Conservation (phyloP, 1,140 invertebrate species). For the Brachionus manjavacas region DNA sequence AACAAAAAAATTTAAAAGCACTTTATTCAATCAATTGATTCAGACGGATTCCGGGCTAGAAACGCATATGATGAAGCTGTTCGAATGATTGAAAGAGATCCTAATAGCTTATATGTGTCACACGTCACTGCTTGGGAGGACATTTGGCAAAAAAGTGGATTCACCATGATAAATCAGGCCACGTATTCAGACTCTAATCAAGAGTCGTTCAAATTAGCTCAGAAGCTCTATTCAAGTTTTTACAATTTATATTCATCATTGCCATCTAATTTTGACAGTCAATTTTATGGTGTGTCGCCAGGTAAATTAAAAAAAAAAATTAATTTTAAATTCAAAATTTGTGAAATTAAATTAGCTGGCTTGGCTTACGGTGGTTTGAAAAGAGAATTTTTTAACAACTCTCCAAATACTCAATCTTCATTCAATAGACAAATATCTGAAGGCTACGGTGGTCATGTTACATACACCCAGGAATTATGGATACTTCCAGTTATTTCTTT, state of each 20-base stretch:
- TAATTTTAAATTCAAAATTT: neutral
- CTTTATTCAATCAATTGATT: constrained; percentile 39
- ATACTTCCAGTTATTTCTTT: constrained; percentile 29
- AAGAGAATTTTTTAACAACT: constrained; percentile 22
- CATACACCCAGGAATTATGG: constrained; percentile 29
- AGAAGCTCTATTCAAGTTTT: constrained; percentile 21
- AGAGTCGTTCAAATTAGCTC: constrained; percentile 26
- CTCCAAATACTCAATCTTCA: neutral
- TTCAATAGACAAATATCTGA: constrained; percentile 22
- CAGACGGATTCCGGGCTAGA: constrained; percentile 10
- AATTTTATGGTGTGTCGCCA: constrained; percentile 16
- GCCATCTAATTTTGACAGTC: constrained; percentile 15
- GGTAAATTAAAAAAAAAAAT: neutral
- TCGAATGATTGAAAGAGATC: constrained; percentile 27
- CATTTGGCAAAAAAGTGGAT: constrained; percentile 28
- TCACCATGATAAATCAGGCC: neutral
- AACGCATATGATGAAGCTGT: constrained; percentile 24
- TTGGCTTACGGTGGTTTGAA: constrained; percentile 32
- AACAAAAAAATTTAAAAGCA: neutral
- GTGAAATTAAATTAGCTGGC: neutral
- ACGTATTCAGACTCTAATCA: neutral
- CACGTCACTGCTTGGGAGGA: constrained; percentile 31
- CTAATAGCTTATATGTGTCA: constrained; percentile 12
- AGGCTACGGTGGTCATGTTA: constrained; percentile 32
- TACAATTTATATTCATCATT: constrained; percentile 34